Evolutionary conservation across 2,888 invertebrate species (phyloP).

Genomic region (Ormia ochracea): DNA sequence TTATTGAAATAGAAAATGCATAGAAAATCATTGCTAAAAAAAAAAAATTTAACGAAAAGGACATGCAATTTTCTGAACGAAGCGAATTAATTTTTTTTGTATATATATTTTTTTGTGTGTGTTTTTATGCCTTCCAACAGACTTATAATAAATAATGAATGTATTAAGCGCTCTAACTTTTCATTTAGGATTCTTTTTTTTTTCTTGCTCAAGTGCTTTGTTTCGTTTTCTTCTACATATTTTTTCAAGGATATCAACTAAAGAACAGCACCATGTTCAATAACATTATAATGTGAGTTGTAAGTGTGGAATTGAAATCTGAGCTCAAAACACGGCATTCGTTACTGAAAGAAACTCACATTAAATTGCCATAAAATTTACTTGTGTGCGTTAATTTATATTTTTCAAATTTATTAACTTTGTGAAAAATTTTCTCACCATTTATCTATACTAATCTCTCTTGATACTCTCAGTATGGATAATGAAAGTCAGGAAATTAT

Average conservation of each 20-base stretch:
- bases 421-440: not conserved
- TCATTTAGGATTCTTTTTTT: conserved; percentile 12
- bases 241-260: not conserved
- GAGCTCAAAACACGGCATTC: not conserved
- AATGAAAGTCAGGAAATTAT: conserved; percentile 61
- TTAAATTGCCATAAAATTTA: not conserved
- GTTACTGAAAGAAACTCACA: not conserved
- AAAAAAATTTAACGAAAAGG: conserved; percentile 26
- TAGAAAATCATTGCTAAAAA: conserved; percentile 51
- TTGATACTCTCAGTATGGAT: conserved; percentile 45
- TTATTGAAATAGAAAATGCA: conserved; percentile 1
- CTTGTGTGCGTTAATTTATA: conserved; percentile 28
- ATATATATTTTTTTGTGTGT: not conserved
- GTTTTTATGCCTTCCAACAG: not conserved
- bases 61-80: conserved; percentile 40
- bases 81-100: not conserved
- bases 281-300: conserved; percentile 15
- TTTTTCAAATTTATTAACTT: not conserved
- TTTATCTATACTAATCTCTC: conserved; percentile 48
- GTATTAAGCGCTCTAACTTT: not conserved
- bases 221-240: not conserved
- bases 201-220: conserved; percentile 18
- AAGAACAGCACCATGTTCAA: conserved; percentile 50
- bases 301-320: not conserved
- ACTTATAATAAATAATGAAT: not conserved